phyloP scores from a whole-genome alignment of 2,888 invertebrate species.

The Sarcophaga subvicina region DNA sequence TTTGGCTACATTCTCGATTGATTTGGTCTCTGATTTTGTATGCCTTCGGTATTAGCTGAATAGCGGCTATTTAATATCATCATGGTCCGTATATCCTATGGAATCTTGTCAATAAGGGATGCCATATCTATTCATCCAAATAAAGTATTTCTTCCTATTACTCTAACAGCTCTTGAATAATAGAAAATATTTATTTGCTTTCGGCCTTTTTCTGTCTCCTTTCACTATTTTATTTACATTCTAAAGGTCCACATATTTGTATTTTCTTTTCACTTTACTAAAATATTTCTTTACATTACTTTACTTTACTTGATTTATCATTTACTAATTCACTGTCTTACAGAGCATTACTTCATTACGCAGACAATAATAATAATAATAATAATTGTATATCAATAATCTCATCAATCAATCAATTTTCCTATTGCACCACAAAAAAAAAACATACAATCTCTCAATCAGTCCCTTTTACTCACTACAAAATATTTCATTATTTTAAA shows the following conservation, averaged over 20 bases:
- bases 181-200: no score
- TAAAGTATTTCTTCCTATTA: no score
- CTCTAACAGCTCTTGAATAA: no score
- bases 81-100: no score
- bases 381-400: slow-evolving; percentile 22
- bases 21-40: no score
- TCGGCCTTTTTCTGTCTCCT: no score
- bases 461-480: slow-evolving; percentile 51
- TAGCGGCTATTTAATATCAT: no score
- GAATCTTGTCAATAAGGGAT: no score
- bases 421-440: slow-evolving; percentile 63
- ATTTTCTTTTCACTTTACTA: background rate
- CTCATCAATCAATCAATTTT: slow-evolving; percentile 55
- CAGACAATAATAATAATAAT: slow-evolving; percentile 61
- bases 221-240: background rate
- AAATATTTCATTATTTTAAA: slow-evolving; percentile 57
- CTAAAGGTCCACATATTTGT: background rate
- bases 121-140: no score
- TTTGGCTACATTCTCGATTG: no score
- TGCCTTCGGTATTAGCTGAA: no score
- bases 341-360: slow-evolving; percentile 69
- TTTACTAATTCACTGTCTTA: slow-evolving; percentile 65
- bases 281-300: slow-evolving; percentile 25
- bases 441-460: slow-evolving; percentile 33
- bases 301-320: slow-evolving; percentile 53